Conservation (phyloP, 2,888 invertebrate species). For the Asteroscopus sphinx region DNA sequence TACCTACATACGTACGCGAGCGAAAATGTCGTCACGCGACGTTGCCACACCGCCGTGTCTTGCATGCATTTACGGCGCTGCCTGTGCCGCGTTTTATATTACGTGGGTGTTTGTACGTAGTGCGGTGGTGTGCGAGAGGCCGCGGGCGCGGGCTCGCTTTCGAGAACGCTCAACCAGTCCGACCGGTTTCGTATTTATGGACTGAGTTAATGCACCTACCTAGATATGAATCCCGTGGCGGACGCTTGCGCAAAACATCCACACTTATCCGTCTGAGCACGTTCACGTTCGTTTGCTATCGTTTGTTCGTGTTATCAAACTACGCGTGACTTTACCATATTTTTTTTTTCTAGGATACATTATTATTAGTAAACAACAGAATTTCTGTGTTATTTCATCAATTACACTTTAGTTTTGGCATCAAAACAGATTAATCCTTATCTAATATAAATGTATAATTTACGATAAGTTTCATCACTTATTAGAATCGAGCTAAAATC, state of each 20-base stretch:
- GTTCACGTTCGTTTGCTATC: constrained; percentile 72
- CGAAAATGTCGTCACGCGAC: constrained; percentile 91
- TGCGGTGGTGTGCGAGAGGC: constrained; percentile 83
- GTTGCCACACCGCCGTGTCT: constrained; percentile 87
- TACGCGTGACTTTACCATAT: constrained; percentile 68
- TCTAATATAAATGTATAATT: no score
- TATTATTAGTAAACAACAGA: constrained; percentile 76
- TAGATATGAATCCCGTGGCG: constrained; percentile 84
- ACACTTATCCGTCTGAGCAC: constrained; percentile 71
- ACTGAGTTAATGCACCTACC: constrained; percentile 87
- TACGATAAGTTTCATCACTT: no score
- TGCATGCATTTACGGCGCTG: constrained; percentile 84
- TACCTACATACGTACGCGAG: constrained; percentile 88
- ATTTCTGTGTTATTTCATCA: constrained; percentile 43
- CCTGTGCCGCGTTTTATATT: constrained; percentile 76
- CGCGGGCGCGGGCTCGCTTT: constrained; percentile 85
- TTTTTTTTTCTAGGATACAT: constrained; percentile 70
- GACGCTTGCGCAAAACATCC: constrained; percentile 85
- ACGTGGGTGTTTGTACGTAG: constrained; percentile 85
- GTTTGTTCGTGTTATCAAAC: constrained; percentile 71
- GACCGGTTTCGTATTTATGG: constrained; percentile 89
- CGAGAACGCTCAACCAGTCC: constrained; percentile 88
- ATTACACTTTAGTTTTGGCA: background rate
- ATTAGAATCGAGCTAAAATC: no score
- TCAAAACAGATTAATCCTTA: no score